Conservation (phyloP, 2,888 invertebrate genomes). For the Cerastis leucographa region DNA sequence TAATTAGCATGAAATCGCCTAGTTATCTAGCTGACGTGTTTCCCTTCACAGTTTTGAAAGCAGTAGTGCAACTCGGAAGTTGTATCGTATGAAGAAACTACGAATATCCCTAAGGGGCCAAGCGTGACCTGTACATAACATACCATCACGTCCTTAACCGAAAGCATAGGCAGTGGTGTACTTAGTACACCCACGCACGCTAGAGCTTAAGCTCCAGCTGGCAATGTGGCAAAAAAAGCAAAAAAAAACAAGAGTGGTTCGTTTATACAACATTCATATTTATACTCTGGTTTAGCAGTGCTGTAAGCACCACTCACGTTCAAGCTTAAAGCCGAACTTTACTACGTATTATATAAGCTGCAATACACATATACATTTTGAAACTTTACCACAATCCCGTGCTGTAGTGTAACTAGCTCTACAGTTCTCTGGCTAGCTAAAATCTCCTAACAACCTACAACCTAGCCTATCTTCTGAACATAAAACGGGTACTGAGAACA, state of each 20-base stretch:
- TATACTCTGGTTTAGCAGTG: neutral
- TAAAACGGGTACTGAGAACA: constrained; percentile 19
- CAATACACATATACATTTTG: constrained; percentile 12
- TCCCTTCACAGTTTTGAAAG: neutral
- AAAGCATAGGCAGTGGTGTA: neutral
- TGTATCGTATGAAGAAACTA: neutral
- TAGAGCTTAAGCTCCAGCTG: too few relatives aligned
- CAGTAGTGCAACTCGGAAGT: neutral
- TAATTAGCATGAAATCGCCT: constrained; percentile 24
- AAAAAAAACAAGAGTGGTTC: neutral
- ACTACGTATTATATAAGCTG: constrained; percentile 4
- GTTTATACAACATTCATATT: neutral
- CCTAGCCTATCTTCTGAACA: neutral
- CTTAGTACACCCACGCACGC: neutral
- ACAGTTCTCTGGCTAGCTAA: constrained; percentile 6
- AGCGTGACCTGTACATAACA: neutral
- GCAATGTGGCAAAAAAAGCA: too few relatives aligned
- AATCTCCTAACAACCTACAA: constrained; percentile 16
- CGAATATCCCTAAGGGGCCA: neutral
- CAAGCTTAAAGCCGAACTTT: constrained; percentile 16
- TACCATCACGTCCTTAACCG: neutral
- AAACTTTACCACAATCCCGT: constrained; percentile 27
- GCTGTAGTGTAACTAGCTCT: constrained; percentile 13
- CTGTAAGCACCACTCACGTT: constrained; percentile 24
- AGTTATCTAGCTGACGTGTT: constrained; percentile 4